Percentiles rank a stretch among this genome's conserved stretches.
These are phyloP conservation scores for Coenobita brevimanus DNA, from an alignment of 1,140 invertebrate genomes.

Conservation along the genomic window DNA sequence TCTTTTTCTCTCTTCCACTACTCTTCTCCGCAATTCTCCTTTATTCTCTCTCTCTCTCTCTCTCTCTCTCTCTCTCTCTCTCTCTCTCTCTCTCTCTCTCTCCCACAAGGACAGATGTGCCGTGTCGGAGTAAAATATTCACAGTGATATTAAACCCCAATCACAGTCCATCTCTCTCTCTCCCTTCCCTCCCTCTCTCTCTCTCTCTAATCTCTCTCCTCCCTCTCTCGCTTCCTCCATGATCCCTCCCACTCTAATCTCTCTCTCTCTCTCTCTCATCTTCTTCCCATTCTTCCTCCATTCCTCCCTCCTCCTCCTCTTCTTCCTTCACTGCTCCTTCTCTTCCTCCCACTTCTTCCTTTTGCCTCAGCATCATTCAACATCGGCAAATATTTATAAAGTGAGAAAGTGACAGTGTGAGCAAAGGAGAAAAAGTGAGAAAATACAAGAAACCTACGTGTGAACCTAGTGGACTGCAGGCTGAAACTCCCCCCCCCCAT, in stretches of 20 bases:
- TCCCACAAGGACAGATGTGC: constrained; percentile 10
- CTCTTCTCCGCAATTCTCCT: neutral
- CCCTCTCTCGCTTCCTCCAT: neutral
- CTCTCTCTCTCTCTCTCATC: neutral
- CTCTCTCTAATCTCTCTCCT: neutral
- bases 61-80: neutral
- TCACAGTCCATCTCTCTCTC: neutral
- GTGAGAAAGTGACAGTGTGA: no score
- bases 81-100: no score
- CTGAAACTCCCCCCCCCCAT: no score
- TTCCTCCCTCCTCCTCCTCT: neutral
- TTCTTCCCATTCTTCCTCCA: neutral
- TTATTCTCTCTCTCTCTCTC: neutral
- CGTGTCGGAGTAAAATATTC: constrained; percentile 15
- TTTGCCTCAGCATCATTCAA: neutral
- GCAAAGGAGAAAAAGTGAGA: no score
- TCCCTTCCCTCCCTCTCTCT: no score
- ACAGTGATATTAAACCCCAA: constrained; percentile 17
- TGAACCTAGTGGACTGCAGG: no score
- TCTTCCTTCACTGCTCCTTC: neutral
- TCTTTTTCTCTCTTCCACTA: no score
- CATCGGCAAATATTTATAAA: no score
- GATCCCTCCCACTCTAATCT: no score
- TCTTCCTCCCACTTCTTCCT: neutral
- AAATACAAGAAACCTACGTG: no score